Evolutionary conservation across 1,140 invertebrate genomes (phyloP), one percentile per base, ranked within the genome.

Genomic region (Caerostris extrusa): DNA sequence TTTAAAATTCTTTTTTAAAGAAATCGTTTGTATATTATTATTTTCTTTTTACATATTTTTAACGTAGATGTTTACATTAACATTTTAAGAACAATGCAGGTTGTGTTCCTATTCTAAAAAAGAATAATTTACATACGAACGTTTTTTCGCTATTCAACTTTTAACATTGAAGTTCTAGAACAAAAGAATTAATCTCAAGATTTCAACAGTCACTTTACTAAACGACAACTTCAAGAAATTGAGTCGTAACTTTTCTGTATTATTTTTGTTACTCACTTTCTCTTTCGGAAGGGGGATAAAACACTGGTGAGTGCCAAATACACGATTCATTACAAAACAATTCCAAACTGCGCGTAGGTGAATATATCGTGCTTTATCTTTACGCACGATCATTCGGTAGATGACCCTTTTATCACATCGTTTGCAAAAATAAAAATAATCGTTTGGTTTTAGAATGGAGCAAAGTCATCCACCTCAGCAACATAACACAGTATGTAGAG

Each of bases 341-440:
- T 77, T 77, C 53, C 71, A 53, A 19, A 77, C 12, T 77, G 34
- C 8, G 69, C 3, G 71, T 77, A 77, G 71, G 71, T 77, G 71
- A 77, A 50, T 12, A 77, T 77, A 77, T 77, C 71, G 19, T 50
- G 53, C 34, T 7, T 77, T 77, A 77, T 77, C 71, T 77, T 50
- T 8, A 10, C 71, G 53, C 50, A 77, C 71, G 71, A 77, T 77
- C 71, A 50, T 77, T 50, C 71, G 71, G 71, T 77, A 77, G 71
- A 77, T 77, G 71, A 77, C 71, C 71, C 71, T 77, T 77, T 77
- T 77, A 77, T 77, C 71, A 77, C 71, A 77, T 77, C 71, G 71
- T 77, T 77, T 77, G 71, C 71, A 34, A 77, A 77, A 77, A 77
- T 77, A 77, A 77, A 77, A 77, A 77, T 77, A 77, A 77, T 77